Conservation (phyloP, 2,888 invertebrate genomes). For the Adelognathus sp. region DNA sequence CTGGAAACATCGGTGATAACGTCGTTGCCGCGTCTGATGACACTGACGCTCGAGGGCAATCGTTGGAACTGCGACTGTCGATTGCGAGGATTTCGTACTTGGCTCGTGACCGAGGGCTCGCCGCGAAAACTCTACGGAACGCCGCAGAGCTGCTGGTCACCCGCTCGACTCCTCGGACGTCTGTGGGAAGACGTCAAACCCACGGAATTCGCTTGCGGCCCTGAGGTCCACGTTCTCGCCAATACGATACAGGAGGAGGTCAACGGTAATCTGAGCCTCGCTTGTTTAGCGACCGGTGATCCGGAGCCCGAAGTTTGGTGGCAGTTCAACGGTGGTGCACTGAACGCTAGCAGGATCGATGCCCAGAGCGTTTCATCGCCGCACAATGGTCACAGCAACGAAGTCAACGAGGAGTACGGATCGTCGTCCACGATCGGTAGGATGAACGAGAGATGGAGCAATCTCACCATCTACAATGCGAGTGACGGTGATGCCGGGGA, state of each 20-base stretch:
- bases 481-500: constrained; percentile 92
- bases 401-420: constrained; percentile 73
- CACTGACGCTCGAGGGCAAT: constrained; percentile 91
- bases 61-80: constrained; percentile 96
- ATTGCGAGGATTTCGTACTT: constrained; percentile 90
- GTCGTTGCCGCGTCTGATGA: constrained; percentile 88
- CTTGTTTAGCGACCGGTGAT: constrained; percentile 91
- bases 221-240: constrained; percentile 84
- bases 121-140: constrained; percentile 90
- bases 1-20: constrained; percentile 86
- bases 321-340: constrained; percentile 89
- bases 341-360: constrained; percentile 79
- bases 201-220: constrained; percentile 91
- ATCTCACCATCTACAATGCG: constrained; percentile 91
- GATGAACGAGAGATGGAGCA: constrained; percentile 86
- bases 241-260: constrained; percentile 87
- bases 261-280: constrained; percentile 91
- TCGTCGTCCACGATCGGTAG: constrained; percentile 39
- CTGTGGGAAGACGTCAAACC: constrained; percentile 90
- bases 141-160: constrained; percentile 88
- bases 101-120: constrained; percentile 84
- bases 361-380: constrained; percentile 62
- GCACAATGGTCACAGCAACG: constrained; percentile 35
- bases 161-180: constrained; percentile 86
- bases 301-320: constrained; percentile 92